Evolutionary conservation across 2,113 vertebrate genomes (phyloP).

Genomic region (Solea senegalensis): DNA sequence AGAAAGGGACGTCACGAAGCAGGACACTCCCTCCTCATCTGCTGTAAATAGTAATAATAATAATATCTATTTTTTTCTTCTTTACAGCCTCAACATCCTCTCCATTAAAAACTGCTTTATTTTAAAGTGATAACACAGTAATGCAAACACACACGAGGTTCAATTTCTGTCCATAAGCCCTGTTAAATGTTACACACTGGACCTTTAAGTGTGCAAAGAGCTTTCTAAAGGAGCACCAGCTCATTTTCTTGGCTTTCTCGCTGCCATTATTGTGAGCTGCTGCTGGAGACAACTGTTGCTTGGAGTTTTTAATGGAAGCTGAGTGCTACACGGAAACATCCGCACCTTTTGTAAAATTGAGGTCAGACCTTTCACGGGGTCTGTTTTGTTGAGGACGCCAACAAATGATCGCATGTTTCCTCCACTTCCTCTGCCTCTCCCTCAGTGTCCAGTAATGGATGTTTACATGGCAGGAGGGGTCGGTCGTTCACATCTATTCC

Average conservation of each 20-base stretch:
- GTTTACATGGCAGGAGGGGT: constrained; percentile 50
- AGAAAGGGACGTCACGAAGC: too few species aligned
- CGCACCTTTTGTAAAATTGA: constrained; percentile 41
- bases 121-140: too few species aligned
- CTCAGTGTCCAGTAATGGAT: constrained; percentile 36
- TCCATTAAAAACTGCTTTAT: too few species aligned
- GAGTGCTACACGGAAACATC: neutral
- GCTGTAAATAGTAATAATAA: too few species aligned
- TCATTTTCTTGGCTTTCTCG: neutral
- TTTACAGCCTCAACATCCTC: too few species aligned
- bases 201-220: too few species aligned
- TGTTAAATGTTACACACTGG: too few species aligned
- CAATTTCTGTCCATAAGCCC: too few species aligned
- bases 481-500: constrained; percentile 33
- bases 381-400: constrained; percentile 23
- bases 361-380: constrained; percentile 6
- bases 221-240: too few species aligned
- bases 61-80: too few species aligned
- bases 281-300: neutral
- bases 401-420: neutral
- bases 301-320: constrained; percentile 1
- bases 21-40: too few species aligned
- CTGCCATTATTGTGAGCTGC: neutral
- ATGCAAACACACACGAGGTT: too few species aligned
- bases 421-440: neutral